These are phyloP conservation scores for Pocota personata DNA, from an alignment of 2,888 invertebrate genomes.

Conservation along the genomic window DNA sequence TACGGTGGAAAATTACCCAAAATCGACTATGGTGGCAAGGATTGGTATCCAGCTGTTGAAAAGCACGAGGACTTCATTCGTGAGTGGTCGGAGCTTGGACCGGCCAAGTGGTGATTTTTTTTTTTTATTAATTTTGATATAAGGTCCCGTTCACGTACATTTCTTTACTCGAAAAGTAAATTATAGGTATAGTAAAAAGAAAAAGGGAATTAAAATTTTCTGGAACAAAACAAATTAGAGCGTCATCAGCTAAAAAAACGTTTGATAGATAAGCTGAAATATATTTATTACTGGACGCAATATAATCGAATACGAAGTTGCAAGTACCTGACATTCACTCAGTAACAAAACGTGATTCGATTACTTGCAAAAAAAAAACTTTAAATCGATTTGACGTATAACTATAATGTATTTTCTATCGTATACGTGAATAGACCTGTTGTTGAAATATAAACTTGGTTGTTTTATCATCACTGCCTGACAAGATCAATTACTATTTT, in stretches of 20 bases:
- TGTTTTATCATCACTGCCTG: constrained; percentile 48
- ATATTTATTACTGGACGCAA: no score
- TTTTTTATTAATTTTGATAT: neutral
- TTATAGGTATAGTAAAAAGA: no score
- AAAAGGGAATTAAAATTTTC: neutral
- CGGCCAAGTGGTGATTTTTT: constrained; percentile 83
- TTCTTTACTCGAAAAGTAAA: constrained; percentile 40
- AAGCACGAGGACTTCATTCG: constrained; percentile 86
- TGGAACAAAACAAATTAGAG: no score
- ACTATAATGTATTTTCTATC: neutral
- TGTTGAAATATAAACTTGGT: constrained; percentile 17
- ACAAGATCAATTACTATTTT: constrained; percentile 57
- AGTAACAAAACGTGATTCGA: neutral
- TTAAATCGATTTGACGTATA: neutral
- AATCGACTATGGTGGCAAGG: constrained; percentile 89
- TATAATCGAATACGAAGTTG: no score
- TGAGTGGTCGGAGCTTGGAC: constrained; percentile 88
- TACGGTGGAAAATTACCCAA: constrained; percentile 90
- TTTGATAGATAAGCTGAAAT: no score
- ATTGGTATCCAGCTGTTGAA: constrained; percentile 90
- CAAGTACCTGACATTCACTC: no score
- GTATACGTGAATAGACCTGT: neutral
- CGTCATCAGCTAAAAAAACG: no score
- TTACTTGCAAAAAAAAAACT: neutral
- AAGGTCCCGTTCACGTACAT: constrained; percentile 1